phyloP scores from a whole-genome alignment of 2,888 invertebrate species.

The Miltochrista miniata region DNA sequence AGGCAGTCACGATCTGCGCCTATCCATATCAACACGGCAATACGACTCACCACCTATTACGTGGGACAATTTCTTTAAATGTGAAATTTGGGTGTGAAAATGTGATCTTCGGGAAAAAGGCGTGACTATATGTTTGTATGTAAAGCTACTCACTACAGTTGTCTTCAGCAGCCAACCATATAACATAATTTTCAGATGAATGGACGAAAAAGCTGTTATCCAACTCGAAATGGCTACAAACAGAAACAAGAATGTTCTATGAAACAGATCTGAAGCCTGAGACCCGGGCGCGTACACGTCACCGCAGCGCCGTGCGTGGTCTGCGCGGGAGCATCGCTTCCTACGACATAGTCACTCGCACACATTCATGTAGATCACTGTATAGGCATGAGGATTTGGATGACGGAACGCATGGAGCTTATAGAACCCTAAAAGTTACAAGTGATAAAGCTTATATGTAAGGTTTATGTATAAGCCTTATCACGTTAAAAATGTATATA shows the following conservation, averaged over 20 bases:
- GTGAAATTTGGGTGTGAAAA: too few species aligned
- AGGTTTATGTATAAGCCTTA: too few species aligned
- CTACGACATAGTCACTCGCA: constrained; percentile 69
- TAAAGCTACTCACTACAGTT: too few species aligned
- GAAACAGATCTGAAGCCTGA: constrained; percentile 72
- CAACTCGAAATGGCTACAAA: constrained; percentile 88
- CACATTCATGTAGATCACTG: constrained; percentile 68
- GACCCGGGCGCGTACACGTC: constrained; percentile 44
- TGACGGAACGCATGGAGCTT: constrained; percentile 67
- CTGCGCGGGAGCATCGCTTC: constrained; percentile 58
- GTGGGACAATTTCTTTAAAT: too few species aligned
- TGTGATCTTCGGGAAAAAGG: too few species aligned
- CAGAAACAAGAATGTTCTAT: constrained; percentile 83
- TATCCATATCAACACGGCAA: too few species aligned
- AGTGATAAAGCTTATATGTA: constrained; percentile 53
- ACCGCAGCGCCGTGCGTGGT: constrained; percentile 57
- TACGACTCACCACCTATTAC: too few species aligned
- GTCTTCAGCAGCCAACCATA: too few species aligned
- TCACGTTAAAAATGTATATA: too few species aligned
- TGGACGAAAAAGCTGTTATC: constrained; percentile 88
- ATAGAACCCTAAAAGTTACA: constrained; percentile 64
- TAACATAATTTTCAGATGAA: constrained; percentile 82
- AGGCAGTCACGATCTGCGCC: too few species aligned
- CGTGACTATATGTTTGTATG: too few species aligned
- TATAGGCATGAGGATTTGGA: constrained; percentile 64